A percentile compares a stretch with the other conserved stretches of the same genome.
phyloP scores from a whole-genome alignment of 2,113 vertebrate genomes.

The Eolophus roseicapilla region DNA sequence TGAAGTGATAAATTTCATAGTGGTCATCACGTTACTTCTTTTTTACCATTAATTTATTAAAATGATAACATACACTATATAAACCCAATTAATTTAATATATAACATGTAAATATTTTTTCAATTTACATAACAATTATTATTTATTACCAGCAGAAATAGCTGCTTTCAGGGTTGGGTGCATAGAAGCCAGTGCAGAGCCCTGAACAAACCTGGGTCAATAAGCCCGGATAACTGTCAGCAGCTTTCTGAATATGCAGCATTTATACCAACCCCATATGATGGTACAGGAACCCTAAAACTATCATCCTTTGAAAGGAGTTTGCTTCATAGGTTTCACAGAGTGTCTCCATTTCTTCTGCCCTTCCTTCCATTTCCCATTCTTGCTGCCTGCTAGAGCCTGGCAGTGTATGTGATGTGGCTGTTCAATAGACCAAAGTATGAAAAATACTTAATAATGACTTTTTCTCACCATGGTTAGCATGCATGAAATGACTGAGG shows the following conservation, averaged over 20 bases:
- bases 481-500: constrained; percentile 50
- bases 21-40: not conserved
- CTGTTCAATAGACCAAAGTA: constrained; percentile 21
- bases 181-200: not conserved
- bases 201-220: not conserved
- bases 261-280: not conserved
- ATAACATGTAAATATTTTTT: not conserved
- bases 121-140: accelerated
- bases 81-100: not conserved
- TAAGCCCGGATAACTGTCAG: not conserved
- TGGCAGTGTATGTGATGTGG: not conserved
- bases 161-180: not conserved
- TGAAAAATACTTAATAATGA: constrained; percentile 55
- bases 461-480: constrained; percentile 50
- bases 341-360: not conserved
- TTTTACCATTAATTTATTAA: not conserved
- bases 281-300: not conserved
- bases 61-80: not conserved
- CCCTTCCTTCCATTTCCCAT: not conserved
- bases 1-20: not conserved
- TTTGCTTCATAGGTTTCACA: not conserved
- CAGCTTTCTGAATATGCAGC: not conserved
- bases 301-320: not conserved
- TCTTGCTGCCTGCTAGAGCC: not conserved
- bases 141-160: not conserved